Evolutionary conservation across 2,888 invertebrate species (phyloP), one percentile per base, ranked within the genome.

Genomic region (Chloroclystis v-ata): DNA sequence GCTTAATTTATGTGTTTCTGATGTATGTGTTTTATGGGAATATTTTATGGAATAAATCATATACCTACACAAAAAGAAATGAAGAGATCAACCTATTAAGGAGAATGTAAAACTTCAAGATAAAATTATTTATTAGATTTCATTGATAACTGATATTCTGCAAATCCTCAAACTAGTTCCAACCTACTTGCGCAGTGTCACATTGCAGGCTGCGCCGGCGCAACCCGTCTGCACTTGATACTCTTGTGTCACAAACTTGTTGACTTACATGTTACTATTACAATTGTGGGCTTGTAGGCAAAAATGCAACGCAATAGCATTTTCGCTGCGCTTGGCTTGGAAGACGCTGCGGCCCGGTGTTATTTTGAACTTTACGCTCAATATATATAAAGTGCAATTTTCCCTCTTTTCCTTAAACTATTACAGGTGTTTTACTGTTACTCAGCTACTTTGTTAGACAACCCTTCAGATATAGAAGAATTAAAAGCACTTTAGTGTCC

Each of bases 401-500:
- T n/a, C n/a, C n/a, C n/a, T n/a, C n/a, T n/a, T n/a, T n/a, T n/a
- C n/a, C n/a, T n/a, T n/a, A n/a, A n/a, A 14, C 14, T 10, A 16
- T 33, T n/a, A 3, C 16, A 14, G n/a, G 14, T 33, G n/a, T 33
- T 14, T 33, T 3, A 14, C 32, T 14, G 5, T 4, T 14, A 33
- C 14, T 6, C 16, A 20, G 20, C 2, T 6, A n/a, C n/a, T 33
- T 33, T 14, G 14, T 33, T 33, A 13, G 32, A 33, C 14, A 33
- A 33, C 10, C 2, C 20, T 20, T 20, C 26, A n/a, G 43, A 43
- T 43, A 32, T 32, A 25, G 45, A 46, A 48, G 43, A 47, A 43
- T 43, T 43, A 47, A 30, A 37, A 32, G 48, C 52, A 52, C 54
- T 42, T 48, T 45, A 45, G 25, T 32, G 37, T 45, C 47, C 52